Base-by-base conservation (phyloP, 2,888 invertebrate genomes). In the Scrobipalpa costella region DNA sequence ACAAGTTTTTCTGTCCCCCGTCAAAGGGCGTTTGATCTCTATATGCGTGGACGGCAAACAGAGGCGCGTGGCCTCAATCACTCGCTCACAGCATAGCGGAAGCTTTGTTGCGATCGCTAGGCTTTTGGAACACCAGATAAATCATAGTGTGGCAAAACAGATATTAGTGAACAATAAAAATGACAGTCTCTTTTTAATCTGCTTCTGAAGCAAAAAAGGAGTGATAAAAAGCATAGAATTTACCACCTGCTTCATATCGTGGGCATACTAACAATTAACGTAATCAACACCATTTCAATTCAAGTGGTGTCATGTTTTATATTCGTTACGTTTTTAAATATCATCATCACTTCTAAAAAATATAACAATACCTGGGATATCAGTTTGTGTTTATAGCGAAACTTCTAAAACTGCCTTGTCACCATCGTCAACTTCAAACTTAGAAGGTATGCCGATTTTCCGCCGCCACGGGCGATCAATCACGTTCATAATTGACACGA, bases 401-500 rank as follows among this genome's bases (percentile, higher is more conserved):
- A n/a, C 44, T 44, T 15, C 44, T 1, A 15, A 44, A 44, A 1
- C 44, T 44, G 44, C 44, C 5, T n/a, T 7, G n/a, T 44, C 44
- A 44, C 44, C 44, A 17, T 50, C 50, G 9, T 50, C 40, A 44
- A 44, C 40, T 21, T n/a, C 19, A 40, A 40, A 62, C 21, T 38
- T 55, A 40, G 44, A n/a, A n/a, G n/a, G n/a, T 47, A 50, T 59
- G 52, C 49, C 40, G 62, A 61, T 63, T 66, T 62, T 57, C 52
- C 36, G 55, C 60, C 65, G 59, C 73, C 73, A 75, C 73, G 69
- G 69, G 70, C 74, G 77, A 84, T 84, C 83, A 78, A 83, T 84
- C 83, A 84, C 77, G 74, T 73, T 73, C 72, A 76, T 83, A 84
- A 84, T 84, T 84, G 84, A 83, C 84, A 81, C 78, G 73, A 70